Base-by-base conservation (phyloP, 1,140 invertebrate genomes). In the Helicoverpa armigera region DNA sequence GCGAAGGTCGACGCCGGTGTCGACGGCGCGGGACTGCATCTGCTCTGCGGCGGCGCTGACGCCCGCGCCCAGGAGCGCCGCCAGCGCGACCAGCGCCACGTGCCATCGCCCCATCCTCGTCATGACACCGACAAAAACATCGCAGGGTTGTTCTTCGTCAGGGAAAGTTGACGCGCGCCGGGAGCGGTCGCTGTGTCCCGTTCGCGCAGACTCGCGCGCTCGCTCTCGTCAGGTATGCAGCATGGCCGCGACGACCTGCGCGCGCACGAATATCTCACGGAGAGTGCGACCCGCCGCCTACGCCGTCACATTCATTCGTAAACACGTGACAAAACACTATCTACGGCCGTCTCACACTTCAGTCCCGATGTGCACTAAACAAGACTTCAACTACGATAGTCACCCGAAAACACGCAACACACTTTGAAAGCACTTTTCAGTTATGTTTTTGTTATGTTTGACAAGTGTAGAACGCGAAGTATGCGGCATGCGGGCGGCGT, bases 1-100 rank as follows among this genome's bases (percentile, higher is more conserved):
- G 89, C 98, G 97, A 84, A 99, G 96, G 81, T 98, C 97, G 43
- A 98, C 97, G 80, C 98, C 96, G 18, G 97, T 98, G 88, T 98
- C 98, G 54, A 98, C 98, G 14, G 97, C 97, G 79, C 98, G 96
- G 72, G 97, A 98, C 92, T 98, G 97, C 97, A 98, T 98, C 91
- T 97, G 96, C 83, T 96, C 95, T 87, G 95, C 88, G 85, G 91
- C 89, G 89, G 89, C 89, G 86, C 87, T 81, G 84, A 87, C 86
- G 84, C 87, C 87, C 85, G 89, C 87, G 87, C 90, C 86, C 83
- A 86, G 84, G 78, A 94, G 86, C 89, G 92, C 87, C 91, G 89
- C 93, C 91, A 93, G 91, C 90, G 89, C 90, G 86, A 89, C 86
- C 90, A 94, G 92, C 94, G 91, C 93, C 90, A 91, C 93, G 90